These are phyloP conservation scores for Tokudaia tokunoshimensis DNA, from an alignment of 2,797 vertebrate genomes.

Conservation along the genomic window DNA sequence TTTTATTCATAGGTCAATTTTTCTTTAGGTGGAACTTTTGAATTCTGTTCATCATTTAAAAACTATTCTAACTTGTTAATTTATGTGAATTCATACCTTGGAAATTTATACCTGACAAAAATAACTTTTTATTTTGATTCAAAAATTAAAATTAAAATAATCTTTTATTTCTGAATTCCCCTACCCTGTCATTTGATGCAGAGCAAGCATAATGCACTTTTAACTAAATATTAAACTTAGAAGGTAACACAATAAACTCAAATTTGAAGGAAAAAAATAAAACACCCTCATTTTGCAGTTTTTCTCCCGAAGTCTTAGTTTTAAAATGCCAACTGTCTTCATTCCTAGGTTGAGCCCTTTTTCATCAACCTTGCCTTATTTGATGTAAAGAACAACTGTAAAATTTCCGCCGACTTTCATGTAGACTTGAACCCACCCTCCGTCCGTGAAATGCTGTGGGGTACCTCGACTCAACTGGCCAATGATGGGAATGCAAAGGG, in stretches of 20 bases:
- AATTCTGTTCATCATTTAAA: conserved; percentile 6
- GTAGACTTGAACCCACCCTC: conserved; percentile 94
- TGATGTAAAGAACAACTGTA: conserved; percentile 96
- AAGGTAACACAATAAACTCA: neutral
- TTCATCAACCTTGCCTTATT: conserved; percentile 97
- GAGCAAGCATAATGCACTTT: conserved; percentile 17
- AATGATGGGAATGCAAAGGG: conserved; percentile 85
- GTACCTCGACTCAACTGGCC: conserved; percentile 75
- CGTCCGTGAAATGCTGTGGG: conserved; percentile 94
- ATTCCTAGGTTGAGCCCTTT: conserved; percentile 95
- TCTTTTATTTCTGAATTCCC: conserved; percentile 45
- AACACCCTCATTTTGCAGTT: neutral
- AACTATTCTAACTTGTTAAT: conserved; percentile 2
- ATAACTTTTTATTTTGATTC: neutral
- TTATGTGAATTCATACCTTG: neutral
- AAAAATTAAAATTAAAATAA: neutral
- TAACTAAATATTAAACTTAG: conserved; percentile 8
- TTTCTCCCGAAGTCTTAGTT: neutral
- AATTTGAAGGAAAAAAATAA: neutral
- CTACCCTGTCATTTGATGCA: conserved; percentile 22
- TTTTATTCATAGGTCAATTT: conserved; percentile 15
- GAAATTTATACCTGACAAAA: neutral
- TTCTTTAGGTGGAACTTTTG: conserved; percentile 38
- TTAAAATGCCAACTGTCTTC: conserved; percentile 50
- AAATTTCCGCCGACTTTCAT: conserved; percentile 98